Evolutionary conservation across 2,113 vertebrate species (phyloP).

Genomic region (Dicentrarchus labrax): DNA sequence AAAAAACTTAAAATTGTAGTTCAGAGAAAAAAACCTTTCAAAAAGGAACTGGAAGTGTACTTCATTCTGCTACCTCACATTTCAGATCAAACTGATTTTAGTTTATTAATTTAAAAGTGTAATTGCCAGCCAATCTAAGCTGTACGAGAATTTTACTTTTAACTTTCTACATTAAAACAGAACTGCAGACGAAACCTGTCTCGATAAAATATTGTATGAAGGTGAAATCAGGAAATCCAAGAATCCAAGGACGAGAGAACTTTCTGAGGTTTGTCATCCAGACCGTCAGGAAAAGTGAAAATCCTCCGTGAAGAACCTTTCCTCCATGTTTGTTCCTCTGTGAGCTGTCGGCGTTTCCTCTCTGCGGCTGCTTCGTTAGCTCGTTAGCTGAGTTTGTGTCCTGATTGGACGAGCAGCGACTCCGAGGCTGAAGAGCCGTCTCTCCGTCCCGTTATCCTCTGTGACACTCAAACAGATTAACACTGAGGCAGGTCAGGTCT

Average conservation of each 20-base stretch:
- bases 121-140: too few relatives aligned
- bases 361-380: not conserved
- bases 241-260: not conserved
- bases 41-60: too few relatives aligned
- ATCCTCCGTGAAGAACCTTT: not conserved
- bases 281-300: not conserved
- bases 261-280: not conserved
- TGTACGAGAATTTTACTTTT: not conserved
- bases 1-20: too few relatives aligned
- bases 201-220: not conserved
- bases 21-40: too few relatives aligned
- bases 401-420: slow-evolving; percentile 22
- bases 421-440: not conserved
- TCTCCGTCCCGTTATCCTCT: not conserved
- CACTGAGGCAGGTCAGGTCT: slow-evolving; percentile 23
- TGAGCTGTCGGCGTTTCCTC: not conserved
- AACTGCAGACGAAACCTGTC: not conserved
- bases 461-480: slow-evolving; percentile 25
- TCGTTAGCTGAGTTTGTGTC: not conserved
- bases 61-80: too few relatives aligned
- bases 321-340: not conserved
- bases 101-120: too few relatives aligned
- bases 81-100: too few relatives aligned
- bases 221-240: not conserved
- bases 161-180: not conserved